Conservation (phyloP, 2,797 vertebrate species). For the Capromys pilorides region DNA sequence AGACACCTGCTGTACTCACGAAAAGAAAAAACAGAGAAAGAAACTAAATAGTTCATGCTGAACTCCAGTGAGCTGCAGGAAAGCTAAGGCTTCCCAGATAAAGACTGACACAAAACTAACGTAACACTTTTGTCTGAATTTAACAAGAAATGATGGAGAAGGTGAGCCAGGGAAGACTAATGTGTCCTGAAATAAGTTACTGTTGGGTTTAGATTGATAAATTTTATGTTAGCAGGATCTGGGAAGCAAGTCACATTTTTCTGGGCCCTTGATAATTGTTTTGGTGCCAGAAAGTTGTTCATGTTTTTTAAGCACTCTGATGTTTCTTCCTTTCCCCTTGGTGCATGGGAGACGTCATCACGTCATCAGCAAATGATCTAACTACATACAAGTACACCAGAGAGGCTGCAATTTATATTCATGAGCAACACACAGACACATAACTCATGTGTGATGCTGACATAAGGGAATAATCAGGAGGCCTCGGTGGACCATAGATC, state of each 20-base stretch:
- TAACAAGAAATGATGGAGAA: not conserved
- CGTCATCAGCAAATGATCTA: slow-evolving; percentile 69
- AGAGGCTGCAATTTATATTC: slow-evolving; percentile 80
- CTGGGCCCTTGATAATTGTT: slow-evolving; percentile 63
- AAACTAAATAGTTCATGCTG: not conserved
- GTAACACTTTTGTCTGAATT: not conserved
- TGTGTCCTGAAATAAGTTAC: slow-evolving; percentile 63
- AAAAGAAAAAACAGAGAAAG: not conserved
- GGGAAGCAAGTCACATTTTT: slow-evolving; percentile 66
- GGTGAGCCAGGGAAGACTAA: slow-evolving; percentile 52
- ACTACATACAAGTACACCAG: slow-evolving; percentile 70
- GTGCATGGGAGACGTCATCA: slow-evolving; percentile 67
- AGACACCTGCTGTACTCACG: not conserved
- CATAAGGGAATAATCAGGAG: slow-evolving; percentile 70
- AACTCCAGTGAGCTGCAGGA: not conserved
- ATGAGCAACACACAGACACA: slow-evolving; percentile 69
- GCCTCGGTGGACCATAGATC: slow-evolving; percentile 40
- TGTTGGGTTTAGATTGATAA: slow-evolving; percentile 74
- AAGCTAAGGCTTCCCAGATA: not conserved
- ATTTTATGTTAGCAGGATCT: slow-evolving; percentile 57
- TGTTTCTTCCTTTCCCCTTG: slow-evolving; percentile 51
- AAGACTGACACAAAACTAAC: not conserved
- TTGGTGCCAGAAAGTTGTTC: slow-evolving; percentile 72
- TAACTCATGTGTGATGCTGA: slow-evolving; percentile 68
- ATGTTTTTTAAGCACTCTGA: slow-evolving; percentile 66